Conservation (phyloP, 2,888 invertebrate genomes). For the Homarus gammarus region DNA sequence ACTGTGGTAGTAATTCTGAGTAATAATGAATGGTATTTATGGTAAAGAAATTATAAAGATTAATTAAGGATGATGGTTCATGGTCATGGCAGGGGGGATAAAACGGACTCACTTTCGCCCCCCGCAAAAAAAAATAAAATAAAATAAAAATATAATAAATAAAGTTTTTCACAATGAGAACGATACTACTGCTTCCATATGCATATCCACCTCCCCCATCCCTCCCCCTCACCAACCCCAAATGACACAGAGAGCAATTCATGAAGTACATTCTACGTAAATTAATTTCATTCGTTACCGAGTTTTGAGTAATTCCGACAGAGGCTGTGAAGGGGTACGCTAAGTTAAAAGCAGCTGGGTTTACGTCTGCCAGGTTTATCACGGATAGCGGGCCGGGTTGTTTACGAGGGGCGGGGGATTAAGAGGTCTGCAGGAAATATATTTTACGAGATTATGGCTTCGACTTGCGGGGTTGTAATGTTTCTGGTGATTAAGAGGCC, state of each 20-base stretch:
- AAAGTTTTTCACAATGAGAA: background rate
- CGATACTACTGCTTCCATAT: background rate
- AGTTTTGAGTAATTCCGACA: slow-evolving; percentile 3
- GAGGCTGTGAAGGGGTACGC: background rate
- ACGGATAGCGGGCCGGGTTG: background rate
- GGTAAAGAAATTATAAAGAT: too few relatives aligned
- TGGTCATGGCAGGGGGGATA: too few relatives aligned
- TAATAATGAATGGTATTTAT: too few relatives aligned
- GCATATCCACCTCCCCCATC: too few relatives aligned
- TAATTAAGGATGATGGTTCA: too few relatives aligned
- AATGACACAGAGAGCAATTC: background rate
- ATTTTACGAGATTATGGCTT: slow-evolving; percentile 41
- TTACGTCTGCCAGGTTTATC: background rate
- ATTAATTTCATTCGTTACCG: background rate
- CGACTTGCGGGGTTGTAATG: slow-evolving; percentile 45
- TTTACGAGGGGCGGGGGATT: background rate
- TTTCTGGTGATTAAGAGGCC: slow-evolving; percentile 27
- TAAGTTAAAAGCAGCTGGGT: slow-evolving; percentile 9
- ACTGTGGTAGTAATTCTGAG: too few relatives aligned
- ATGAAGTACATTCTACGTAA: background rate
- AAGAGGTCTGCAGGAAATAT: slow-evolving; percentile 23
- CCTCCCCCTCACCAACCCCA: too few relatives aligned
- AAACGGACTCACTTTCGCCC: too few relatives aligned
- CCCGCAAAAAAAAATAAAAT: too few relatives aligned
- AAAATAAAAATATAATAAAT: too few relatives aligned